Base-by-base conservation (phyloP, 1,140 invertebrate genomes). In the Lethrus apterus region DNA sequence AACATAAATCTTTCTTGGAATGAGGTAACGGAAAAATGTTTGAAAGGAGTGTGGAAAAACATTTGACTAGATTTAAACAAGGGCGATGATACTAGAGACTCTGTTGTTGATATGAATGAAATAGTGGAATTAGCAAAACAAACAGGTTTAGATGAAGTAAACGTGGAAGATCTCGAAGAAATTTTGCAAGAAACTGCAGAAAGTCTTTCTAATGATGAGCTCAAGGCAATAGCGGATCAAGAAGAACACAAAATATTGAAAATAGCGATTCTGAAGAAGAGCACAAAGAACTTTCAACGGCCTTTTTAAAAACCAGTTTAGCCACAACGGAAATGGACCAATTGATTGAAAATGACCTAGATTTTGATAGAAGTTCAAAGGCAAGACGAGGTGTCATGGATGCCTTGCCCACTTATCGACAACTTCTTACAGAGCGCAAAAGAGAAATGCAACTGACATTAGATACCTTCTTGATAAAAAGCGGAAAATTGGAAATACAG, bases 101-200 rank as follows among this genome's bases (percentile, higher is more conserved):
- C n/a, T n/a, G n/a, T n/a, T 47, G 26, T 15, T 18, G 35, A 42
- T 47, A 47, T 47, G 46, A 15, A 47, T 41, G 26, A 47, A 30
- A 52, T 54, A 46, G 49, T 51, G 11, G 24, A 54, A 43, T 30
- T 52, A 48, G 42, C 41, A 40, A 15, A 46, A 51, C 40, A 55
- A 55, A 44, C 44, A 34, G 50, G 30, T 42, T 56, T 57, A 45
- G 53, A 55, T 53, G 48, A 53, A 34, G 48, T 53, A 52, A 55
- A 55, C 48, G 48, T 51, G 33, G 53, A 51, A 34, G 36, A 57
- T 44, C 5, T 26, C 24, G 24, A 26, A 26, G 24, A 26, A 26
- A 26, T 26, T 7, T 31, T 56, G 46, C 42, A 51, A 54, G 40
- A 56, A 51, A 51, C 38, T 11, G 40, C 18, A 45, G 50, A n/a